Evolutionary conservation across 2,113 vertebrate species (phyloP), one percentile per base, ranked within the genome.

Genomic region (Tautogolabrus adspersus): DNA sequence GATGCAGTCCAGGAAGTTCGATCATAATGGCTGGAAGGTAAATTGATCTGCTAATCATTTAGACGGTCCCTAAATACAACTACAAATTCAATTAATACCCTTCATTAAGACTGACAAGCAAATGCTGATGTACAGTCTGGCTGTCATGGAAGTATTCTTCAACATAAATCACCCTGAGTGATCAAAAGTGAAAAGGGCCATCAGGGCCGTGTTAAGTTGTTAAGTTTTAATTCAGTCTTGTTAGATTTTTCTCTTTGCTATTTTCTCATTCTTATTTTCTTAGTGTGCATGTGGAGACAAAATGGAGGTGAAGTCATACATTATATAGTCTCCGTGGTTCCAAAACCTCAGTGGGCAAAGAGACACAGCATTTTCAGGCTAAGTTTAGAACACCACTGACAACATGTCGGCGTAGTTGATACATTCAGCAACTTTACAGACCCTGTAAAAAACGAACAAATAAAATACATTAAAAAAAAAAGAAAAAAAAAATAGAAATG

Each of bases 11-110:
- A 9, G 40, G 40, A 40, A 56, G 61, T 54, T 19, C 9, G 0
- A 5, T 11, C 37, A 63, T 60, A 72, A 72, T 23, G 66, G 52
- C 70, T 5, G 26, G 23, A 55, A 59, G 70, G 75, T 64, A 77
- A 68, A 86, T 72, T 72, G 66, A 82, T 80, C 60, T 34, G 34
- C 65, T 81, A 61, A 88, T 80, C 58, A 75, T 62, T 69, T 26
- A 60, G 26, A 74, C 81, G 68, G 72, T 72, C 72, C 74, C 83
- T 79, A 79, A 88, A 89, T 84, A 85, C 82, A 81, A 88, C 81
- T 82, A 87, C 67, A 84, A 73, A 84, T 80, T 90, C 81, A 70
- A 87, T 89, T 69, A 26, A 77, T 67, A 82, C 66, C 81, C 18
- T 58, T 66, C 40, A 59, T 87, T 63, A 47, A 84, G 80, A 92